Evolutionary conservation across 2,797 vertebrate species (phyloP), one percentile per base, ranked within the genome.

Genomic region (Sarcophilus harrisii): DNA sequence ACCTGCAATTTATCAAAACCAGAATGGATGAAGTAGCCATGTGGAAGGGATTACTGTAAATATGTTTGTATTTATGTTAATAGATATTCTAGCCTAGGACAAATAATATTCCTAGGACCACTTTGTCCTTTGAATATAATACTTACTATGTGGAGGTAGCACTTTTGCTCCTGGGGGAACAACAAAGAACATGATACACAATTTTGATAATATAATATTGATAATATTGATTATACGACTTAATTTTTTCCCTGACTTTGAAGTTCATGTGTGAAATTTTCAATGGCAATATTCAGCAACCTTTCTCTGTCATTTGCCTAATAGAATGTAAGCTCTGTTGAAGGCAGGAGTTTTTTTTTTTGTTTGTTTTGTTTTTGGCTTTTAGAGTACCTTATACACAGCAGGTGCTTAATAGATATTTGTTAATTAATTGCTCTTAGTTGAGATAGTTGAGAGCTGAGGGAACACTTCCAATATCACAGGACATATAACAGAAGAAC

Each of bases 241-340:
- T 87, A 58, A 60, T 93, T 92, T 92, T 24, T 96, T 91, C 94
- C 57, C 91, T 59, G 9, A 90, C 90, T 29, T 38, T 18, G 29
- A 57, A 58, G 12, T 27, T 21, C 90, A 30, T 1, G n/a, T 3
- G 4, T 81, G 62, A 91, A 8, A 38, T 73, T 92, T 66, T 62
- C 38, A 60, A 0, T 73, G n/a, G 11, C 66, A 94, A 94, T 90
- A 27, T 92, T 2, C 6, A 93, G 11, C 93, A 59, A 59, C 32
- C 55, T 94, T 87, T 87, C 73, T 27, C 24, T 87, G 73, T 45
- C 16, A 73, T 66, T 66, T 21, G n/a, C 21, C 8, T 81, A 38
- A 45, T 81, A 45, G n/a, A 81, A 81, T 81, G 18, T 24, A 81
- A 81, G n/a, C 66, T 24, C 66, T 1, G 0, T 52, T 24, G n/a